A percentile compares a stretch with the other conserved stretches of the same genome.
phyloP scores from a whole-genome alignment of 2,797 vertebrate genomes.

The Oreochromis mossambicus region DNA sequence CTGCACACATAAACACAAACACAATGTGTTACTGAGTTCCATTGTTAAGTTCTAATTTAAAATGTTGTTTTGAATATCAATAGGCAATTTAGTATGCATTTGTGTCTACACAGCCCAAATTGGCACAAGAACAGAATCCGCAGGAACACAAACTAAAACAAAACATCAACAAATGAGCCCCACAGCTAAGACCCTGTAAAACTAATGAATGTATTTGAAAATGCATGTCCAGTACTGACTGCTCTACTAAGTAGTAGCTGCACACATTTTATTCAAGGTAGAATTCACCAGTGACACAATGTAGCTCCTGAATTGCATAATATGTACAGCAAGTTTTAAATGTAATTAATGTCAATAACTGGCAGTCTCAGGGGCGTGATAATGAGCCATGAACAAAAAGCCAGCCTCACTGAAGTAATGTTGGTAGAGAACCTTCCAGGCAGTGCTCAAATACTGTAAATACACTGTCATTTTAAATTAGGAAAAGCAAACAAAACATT shows the following conservation, averaged over 20 bases:
- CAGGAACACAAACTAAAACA: conserved; percentile 21
- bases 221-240: background rate
- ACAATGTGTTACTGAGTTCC: background rate
- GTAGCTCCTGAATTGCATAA: background rate
- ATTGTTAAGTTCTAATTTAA: conserved; percentile 12
- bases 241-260: background rate
- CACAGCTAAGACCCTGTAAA: conserved; percentile 25
- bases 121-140: conserved; percentile 23
- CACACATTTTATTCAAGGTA: conserved; percentile 5
- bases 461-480: conserved; percentile 20
- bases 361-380: conserved; percentile 18
- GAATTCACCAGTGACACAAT: background rate
- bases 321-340: conserved; percentile 27
- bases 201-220: conserved; percentile 32
- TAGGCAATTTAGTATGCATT: conserved; percentile 31
- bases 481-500: background rate
- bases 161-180: conserved; percentile 37
- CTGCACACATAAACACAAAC: background rate
- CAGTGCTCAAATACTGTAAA: conserved; percentile 5
- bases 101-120: conserved; percentile 29
- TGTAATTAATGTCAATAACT: conserved; percentile 43
- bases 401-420: conserved; percentile 1
- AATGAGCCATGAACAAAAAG: conserved; percentile 39
- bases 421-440: background rate
- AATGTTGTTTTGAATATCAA: conserved; percentile 29